A percentile compares a stretch with the other conserved stretches of the same genome.
Conservation (phyloP, 1,140 invertebrate species). For the Diachasma alloeum region DNA sequence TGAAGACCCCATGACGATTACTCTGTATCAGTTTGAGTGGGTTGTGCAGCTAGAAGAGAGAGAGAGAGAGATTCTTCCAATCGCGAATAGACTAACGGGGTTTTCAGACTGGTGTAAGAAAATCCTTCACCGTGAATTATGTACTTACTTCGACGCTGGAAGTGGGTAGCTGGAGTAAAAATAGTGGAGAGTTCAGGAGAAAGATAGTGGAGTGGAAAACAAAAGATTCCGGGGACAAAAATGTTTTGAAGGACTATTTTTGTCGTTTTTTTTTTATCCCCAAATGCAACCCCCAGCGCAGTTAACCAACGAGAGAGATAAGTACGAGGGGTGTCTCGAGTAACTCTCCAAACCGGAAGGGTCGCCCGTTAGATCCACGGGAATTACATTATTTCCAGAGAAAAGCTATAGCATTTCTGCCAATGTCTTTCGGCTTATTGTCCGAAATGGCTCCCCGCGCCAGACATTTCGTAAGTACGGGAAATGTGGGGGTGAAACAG, state of each 20-base stretch:
- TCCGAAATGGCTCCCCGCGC: background rate
- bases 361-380: background rate
- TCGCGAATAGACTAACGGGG: background rate
- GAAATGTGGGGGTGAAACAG: background rate
- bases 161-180: too few relatives aligned
- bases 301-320: background rate
- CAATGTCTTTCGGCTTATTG: background rate
- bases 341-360: background rate
- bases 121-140: background rate
- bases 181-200: background rate
- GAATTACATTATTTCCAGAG: background rate
- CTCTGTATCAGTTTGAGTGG: slow-evolving; percentile 1
- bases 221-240: background rate
- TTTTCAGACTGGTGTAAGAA: background rate
- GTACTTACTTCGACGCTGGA: background rate
- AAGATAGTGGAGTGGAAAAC: background rate
- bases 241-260: background rate
- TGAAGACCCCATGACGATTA: background rate
- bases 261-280: background rate
- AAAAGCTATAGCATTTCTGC: background rate
- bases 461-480: background rate
- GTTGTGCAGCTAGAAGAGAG: background rate
- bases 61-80: background rate
- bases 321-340: background rate
- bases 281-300: background rate